Conservation (phyloP, 2,888 invertebrate species). For the Penaeus monodon region DNA sequence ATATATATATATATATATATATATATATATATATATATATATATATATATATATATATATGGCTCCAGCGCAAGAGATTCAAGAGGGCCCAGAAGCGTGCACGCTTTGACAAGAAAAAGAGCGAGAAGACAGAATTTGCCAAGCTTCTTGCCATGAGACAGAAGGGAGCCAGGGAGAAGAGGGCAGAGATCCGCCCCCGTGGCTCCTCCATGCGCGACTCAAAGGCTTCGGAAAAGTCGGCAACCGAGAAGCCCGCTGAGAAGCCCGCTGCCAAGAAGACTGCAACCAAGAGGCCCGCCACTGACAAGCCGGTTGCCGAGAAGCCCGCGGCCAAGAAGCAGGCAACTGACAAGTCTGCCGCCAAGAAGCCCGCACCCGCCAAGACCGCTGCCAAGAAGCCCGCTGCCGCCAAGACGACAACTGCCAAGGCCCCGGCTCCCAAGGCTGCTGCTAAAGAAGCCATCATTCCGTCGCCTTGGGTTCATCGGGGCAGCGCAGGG, state of each 20-base stretch:
- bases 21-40: no score
- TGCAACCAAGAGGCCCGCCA: background rate
- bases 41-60: no score
- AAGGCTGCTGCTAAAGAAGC: background rate
- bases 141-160: constrained; percentile 91
- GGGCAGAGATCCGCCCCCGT: constrained; percentile 66
- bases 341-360: constrained; percentile 3
- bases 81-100: constrained; percentile 89
- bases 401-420: background rate
- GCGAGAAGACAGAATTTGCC: constrained; percentile 90
- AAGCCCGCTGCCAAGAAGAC: background rate
- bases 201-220: constrained; percentile 67
- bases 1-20: no score
- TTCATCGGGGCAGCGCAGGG: no score
- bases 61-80: constrained; percentile 86
- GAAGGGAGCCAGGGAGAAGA: constrained; percentile 88
- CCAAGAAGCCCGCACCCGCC: constrained; percentile 6
- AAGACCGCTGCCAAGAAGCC: background rate
- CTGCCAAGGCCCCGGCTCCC: background rate
- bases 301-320: background rate
- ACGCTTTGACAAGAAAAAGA: constrained; percentile 84
- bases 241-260: constrained; percentile 10
- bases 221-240: constrained; percentile 55
- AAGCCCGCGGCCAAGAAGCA: constrained; percentile 6
- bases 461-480: no score